Evolutionary conservation across 2,113 vertebrate genomes (phyloP).

Genomic region (Zosterops hypoxanthus): DNA sequence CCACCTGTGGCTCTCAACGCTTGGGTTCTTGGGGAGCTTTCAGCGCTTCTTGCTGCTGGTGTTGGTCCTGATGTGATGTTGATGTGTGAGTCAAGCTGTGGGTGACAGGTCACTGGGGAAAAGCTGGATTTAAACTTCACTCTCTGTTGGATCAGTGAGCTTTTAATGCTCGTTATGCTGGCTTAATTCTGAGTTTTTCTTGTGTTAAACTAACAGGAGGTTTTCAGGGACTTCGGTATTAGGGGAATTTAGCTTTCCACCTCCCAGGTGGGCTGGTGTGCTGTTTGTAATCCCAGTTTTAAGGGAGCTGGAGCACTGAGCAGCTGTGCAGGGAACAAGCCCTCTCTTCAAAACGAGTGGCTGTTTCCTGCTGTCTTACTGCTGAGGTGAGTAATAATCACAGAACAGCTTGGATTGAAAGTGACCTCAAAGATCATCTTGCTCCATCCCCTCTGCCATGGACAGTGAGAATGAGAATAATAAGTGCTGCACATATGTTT

Average conservation of each 20-base stretch:
- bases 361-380: not conserved
- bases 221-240: not conserved
- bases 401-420: not conserved
- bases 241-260: not conserved
- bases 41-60: rapidly evolving
- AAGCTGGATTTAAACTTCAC: not conserved
- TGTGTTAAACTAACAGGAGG: not conserved
- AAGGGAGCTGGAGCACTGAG: not conserved
- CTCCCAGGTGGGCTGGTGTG: not conserved
- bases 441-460: not conserved
- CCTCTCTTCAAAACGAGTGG: not conserved
- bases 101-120: not conserved
- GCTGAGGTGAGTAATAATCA: not conserved
- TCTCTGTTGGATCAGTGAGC: rapidly evolving
- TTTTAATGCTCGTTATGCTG: rapidly evolving
- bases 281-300: not conserved
- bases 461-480: not conserved
- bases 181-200: not conserved
- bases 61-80: rapidly evolving
- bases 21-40: not conserved
- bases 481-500: rapidly evolving
- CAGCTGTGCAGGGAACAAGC: not conserved
- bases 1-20: not conserved
- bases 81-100: not conserved
- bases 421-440: not conserved